Evolutionary conservation across 1,140 invertebrate species (phyloP), one percentile per base, ranked within the genome.

Genomic region (Drosophila bipectinata): DNA sequence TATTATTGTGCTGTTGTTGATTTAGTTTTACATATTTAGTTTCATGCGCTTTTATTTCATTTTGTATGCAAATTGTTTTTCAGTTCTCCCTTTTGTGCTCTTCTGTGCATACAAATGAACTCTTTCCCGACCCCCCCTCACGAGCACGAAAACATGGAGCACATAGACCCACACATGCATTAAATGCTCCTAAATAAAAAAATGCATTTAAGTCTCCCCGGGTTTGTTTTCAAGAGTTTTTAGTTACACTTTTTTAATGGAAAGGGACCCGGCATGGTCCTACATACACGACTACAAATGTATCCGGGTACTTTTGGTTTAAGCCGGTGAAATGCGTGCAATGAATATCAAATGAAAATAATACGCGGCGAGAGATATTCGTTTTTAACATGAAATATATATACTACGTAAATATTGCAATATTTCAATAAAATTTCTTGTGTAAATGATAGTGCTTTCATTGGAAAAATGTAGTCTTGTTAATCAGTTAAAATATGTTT

Each of bases 1-100:
- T 82, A 85, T 82, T 87, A 87, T 87, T 85, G 79, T 85, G 62
- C 52, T 64, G 55, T 59, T 88, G 82, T 85, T 85, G 77, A 85
- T 85, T 87, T 85, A 78, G 82, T 76, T 87, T 85, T 82, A 75
- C 78, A 85, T 79, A 88, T 73, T 76, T 63, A 67, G 58, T 60
- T 76, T 51, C 47, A 63, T 79, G 61, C 56, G 59, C 56, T 81
- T 85, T 79, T 74, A 58, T 59, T 67, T 60, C 52, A 73, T 73
- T 85, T 80, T 58, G 58, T 63, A 87, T 85, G 74, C 68, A 85
- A 81, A 85, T 87, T 64, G 73, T 77, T 85, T 85, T 79, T 81
- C 75, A 76, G 66, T 66, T 80, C 55, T 60, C 56, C 41, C 48
- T 63, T 62, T 61, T 47, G 26, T 32, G 18, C 47, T 37, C 34